phyloP scores from a whole-genome alignment of 2,888 invertebrate genomes.

The Lumbricus terrestris region DNA sequence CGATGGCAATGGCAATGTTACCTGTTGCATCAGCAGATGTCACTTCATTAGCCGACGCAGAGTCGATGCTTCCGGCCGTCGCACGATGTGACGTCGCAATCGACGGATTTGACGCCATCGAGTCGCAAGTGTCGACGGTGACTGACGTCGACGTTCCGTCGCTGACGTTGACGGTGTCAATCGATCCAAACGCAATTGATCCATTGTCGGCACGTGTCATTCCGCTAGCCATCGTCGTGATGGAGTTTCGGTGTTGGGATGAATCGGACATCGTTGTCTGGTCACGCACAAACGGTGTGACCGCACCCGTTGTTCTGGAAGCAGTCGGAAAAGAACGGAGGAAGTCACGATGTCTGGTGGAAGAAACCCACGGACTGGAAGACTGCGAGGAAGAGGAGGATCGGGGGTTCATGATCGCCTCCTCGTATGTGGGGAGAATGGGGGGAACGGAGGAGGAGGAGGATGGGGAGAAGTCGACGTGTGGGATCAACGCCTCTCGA shows the following conservation, averaged over 20 bases:
- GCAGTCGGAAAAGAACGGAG: neutral
- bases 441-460: slow-evolving; percentile 56
- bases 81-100: slow-evolving; percentile 64
- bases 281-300: slow-evolving; percentile 4
- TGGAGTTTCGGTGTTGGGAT: slow-evolving; percentile 44
- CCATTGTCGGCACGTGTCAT: slow-evolving; percentile 50
- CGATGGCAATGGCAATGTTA: no score
- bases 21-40: slow-evolving; percentile 45
- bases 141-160: slow-evolving; percentile 62
- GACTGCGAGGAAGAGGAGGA: slow-evolving; percentile 38
- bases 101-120: slow-evolving; percentile 60
- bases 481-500: slow-evolving; percentile 64
- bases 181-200: slow-evolving; percentile 61
- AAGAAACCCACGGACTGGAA: neutral
- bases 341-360: neutral
- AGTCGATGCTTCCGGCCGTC: slow-evolving; percentile 65
- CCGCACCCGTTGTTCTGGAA: neutral
- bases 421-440: slow-evolving; percentile 63
- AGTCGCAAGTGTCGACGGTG: slow-evolving; percentile 65
- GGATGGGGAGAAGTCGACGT: slow-evolving; percentile 62
- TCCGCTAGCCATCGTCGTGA: slow-evolving; percentile 52
- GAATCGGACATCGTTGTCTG: neutral
- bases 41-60: slow-evolving; percentile 47
- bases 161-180: slow-evolving; percentile 62
- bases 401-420: slow-evolving; percentile 57